A percentile compares a stretch with the other conserved stretches of the same genome.
Conservation (phyloP, 2,113 vertebrate species). For the Apodemus speciosus region DNA sequence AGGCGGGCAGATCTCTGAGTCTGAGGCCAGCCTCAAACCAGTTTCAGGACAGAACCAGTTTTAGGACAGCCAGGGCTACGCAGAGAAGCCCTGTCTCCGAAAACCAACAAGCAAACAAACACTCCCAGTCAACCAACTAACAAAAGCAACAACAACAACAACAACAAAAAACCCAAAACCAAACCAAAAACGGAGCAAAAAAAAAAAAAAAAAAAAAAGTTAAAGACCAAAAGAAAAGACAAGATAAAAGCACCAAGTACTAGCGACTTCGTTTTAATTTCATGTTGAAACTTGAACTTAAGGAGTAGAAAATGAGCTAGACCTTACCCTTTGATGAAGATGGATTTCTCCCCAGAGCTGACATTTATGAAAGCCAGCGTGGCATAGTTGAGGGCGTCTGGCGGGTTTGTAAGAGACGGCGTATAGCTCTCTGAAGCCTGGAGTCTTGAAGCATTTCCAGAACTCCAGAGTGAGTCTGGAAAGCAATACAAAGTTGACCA, state of each 20-base stretch:
- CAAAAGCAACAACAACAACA: not conserved
- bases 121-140: not conserved
- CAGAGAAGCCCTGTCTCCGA: not conserved
- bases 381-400: not conserved
- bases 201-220: not conserved
- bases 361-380: not conserved
- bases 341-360: not conserved
- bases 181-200: not conserved
- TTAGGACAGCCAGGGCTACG: not conserved
- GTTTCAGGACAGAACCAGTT: not conserved
- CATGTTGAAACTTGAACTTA: conserved; percentile 3
- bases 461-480: not conserved
- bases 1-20: not conserved
- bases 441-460: not conserved
- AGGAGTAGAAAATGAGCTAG: not conserved
- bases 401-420: not conserved
- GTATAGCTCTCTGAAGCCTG: not conserved
- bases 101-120: not conserved
- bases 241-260: not conserved
- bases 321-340: not conserved
- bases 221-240: not conserved
- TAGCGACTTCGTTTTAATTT: not conserved
- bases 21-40: not conserved
- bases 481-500: not conserved
- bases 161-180: not conserved